Evolutionary conservation across 1,140 invertebrate genomes (phyloP).

Genomic region (Brachionus paranguensis): DNA sequence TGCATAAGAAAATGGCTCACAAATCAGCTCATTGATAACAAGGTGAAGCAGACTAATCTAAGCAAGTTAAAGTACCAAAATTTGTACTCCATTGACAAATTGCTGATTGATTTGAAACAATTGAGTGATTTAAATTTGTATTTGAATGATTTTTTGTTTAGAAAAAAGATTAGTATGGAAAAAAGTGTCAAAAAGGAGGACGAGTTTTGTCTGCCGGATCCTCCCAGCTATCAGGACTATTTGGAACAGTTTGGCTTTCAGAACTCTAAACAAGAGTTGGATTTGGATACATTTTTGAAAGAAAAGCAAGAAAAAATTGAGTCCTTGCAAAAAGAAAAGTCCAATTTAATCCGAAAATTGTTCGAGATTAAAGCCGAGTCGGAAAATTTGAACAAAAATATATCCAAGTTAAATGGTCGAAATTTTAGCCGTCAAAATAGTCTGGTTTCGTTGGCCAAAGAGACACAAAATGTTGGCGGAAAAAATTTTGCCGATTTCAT

Average conservation of each 20-base stretch:
- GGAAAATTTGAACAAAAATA: conserved; percentile 27
- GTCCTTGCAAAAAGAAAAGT: conserved; percentile 21
- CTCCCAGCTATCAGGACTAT: conserved; percentile 21
- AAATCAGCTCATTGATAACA: conserved; percentile 15
- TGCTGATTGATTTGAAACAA: conserved; percentile 17
- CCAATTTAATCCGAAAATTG: conserved; percentile 28
- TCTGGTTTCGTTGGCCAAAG: background rate
- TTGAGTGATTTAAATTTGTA: conserved; percentile 11
- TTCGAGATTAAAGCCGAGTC: conserved; percentile 31
- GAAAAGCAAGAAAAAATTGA: conserved; percentile 34
- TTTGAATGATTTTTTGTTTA: conserved; percentile 17
- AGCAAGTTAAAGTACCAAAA: conserved; percentile 31
- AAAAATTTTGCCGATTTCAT: background rate
- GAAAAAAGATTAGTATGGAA: background rate
- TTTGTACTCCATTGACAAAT: conserved; percentile 10
- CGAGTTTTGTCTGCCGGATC: background rate
- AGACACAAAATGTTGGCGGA: background rate
- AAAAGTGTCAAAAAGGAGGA: background rate
- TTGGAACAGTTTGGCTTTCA: conserved; percentile 2
- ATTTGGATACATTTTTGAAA: conserved; percentile 21
- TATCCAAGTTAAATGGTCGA: background rate
- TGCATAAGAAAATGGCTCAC: background rate
- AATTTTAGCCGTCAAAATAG: background rate
- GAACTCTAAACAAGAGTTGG: background rate
- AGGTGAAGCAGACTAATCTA: conserved; percentile 11